A percentile compares a stretch with the other conserved stretches of the same genome.
These are phyloP conservation scores for Luffia ferchaultella DNA, from an alignment of 2,888 invertebrate species.

Conservation along the genomic window DNA sequence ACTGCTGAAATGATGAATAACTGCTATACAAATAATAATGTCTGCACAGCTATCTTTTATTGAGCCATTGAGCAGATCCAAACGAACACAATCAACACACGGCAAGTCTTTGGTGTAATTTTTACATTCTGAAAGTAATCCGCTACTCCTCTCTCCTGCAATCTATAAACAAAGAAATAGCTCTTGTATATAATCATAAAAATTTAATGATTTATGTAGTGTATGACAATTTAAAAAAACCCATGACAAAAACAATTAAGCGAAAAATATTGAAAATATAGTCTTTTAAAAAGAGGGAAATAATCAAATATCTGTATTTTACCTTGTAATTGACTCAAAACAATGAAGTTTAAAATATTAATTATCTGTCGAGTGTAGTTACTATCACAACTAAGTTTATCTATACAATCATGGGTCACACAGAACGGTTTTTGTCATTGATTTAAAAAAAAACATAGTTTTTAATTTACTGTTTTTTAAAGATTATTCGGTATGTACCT, in stretches of 20 bases:
- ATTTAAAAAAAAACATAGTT: no score
- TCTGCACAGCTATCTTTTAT: constrained; percentile 75
- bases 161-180: constrained; percentile 61
- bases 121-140: constrained; percentile 34
- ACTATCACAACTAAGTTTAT: no score
- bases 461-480: no score
- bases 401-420: no score
- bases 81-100: constrained; percentile 72
- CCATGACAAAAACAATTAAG: neutral
- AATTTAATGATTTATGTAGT: neutral
- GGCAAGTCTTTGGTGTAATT: constrained; percentile 13
- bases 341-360: no score
- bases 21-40: constrained; percentile 92
- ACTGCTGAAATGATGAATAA: constrained; percentile 94
- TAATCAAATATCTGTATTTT: no score
- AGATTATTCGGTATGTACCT: no score
- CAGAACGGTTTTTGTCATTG: no score
- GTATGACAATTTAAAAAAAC: neutral
- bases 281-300: no score
- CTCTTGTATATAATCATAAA: neutral
- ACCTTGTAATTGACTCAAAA: no score
- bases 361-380: no score
- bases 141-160: constrained; percentile 71
- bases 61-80: constrained; percentile 81
- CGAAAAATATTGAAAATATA: no score